Conservation (phyloP, 2,888 invertebrate species). For the Drosophila anceps region DNA sequence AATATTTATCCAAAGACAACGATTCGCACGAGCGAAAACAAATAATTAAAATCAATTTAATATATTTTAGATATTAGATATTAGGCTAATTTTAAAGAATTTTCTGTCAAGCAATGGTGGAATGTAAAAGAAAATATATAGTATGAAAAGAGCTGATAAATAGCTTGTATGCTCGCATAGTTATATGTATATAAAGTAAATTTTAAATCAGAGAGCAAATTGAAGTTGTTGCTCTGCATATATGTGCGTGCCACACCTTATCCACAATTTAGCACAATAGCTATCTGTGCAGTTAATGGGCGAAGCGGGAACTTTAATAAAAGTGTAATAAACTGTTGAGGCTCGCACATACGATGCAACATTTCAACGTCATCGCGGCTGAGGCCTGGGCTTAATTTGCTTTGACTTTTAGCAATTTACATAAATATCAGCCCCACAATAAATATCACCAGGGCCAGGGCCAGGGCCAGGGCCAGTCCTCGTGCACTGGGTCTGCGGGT, state of each 20-base stretch:
- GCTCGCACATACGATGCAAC: constrained; percentile 39
- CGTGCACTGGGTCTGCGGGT: constrained; percentile 16
- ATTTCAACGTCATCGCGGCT: constrained; percentile 60
- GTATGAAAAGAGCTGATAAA: background rate
- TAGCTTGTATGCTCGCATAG: background rate
- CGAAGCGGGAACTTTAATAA: constrained; percentile 17
- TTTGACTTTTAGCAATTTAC: constrained; percentile 82
- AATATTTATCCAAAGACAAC: background rate
- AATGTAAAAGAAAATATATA: background rate
- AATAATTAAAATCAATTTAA: background rate
- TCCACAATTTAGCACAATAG: constrained; percentile 20
- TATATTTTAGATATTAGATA: too few species aligned
- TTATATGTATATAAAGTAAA: background rate
- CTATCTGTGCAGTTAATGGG: constrained; percentile 24
- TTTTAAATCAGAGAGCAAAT: background rate
- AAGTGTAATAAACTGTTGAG: constrained; percentile 37
- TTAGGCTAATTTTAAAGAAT: background rate
- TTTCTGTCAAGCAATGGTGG: background rate
- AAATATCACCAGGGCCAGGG: constrained; percentile 45
- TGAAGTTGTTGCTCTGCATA: background rate
- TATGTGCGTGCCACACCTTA: constrained; percentile 50
- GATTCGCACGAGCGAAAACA: background rate
- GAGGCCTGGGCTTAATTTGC: constrained; percentile 79
- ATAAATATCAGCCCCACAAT: constrained; percentile 71
- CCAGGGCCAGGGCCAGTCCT: constrained; percentile 20